Evolutionary conservation across 2,888 invertebrate genomes (phyloP), one percentile per base, ranked within the genome.

Genomic region (Chrysodeixis includens): DNA sequence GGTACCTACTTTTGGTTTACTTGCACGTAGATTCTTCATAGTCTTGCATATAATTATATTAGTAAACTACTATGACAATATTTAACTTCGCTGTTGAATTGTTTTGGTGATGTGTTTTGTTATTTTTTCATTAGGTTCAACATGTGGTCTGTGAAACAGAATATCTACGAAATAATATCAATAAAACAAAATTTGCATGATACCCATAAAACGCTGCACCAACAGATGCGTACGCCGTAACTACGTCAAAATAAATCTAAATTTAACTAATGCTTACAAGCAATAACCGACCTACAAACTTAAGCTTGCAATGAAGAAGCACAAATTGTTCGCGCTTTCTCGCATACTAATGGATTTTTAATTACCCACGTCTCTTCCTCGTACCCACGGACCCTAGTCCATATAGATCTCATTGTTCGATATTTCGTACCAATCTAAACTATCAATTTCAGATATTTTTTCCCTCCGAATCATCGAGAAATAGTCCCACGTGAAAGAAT

Each of bases 351-450:
- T 35, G 58, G 5, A 0, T 53, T 49, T 8, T 20, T 7, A 51
- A 60, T 64, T 71, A 79, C 83, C 81, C 76, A 73, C 18, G 54
- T 10, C 77, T 32, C 26, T 61, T 74, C 72, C 12, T 88, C 89
- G 57, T 79, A 79, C 59, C 84, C 82, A 18, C 86, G 82, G 26
- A 90, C 85, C 75, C 86, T 86, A 18, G 90, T 92, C 92, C 91
- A 91, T 70, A 92, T 88, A 30, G 91, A 93, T 71, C 85, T 87
- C 91, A 91, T n/a, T 90, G 58, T 63, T 81, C 35, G 70, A 76
- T 57, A 44, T 69, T 52, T 68, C 67, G 35, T 51, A 71, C 58
- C 62, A 49, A 57, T 76, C 70, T 40, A 69, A 74, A 71, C 68
- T 64, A 49, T 68, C 64, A 72, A 58, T 56, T 52, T 44, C 52